Evolutionary conservation across 2,888 invertebrate species (phyloP).

Genomic region (Corbicula japonica): DNA sequence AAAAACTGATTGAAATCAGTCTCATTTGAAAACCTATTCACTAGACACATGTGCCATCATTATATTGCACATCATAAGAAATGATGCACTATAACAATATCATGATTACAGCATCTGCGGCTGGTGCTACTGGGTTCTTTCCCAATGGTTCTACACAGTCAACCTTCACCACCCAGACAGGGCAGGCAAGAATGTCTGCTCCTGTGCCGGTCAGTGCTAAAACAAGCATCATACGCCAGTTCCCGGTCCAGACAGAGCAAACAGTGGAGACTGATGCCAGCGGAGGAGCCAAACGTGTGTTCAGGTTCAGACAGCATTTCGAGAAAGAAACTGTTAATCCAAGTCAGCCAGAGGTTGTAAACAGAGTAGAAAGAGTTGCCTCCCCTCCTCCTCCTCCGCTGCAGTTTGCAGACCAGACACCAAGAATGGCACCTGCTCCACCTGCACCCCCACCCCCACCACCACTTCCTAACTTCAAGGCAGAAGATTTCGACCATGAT

Average conservation of each 20-base stretch:
- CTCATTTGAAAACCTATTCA: background rate
- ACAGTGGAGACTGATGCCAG: slow-evolving; percentile 16
- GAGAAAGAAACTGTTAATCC: slow-evolving; percentile 71
- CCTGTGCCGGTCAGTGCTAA: slow-evolving; percentile 52
- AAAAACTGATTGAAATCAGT: too few species aligned
- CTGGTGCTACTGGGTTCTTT: slow-evolving; percentile 43
- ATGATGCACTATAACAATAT: background rate
- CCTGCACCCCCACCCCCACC: slow-evolving; percentile 86
- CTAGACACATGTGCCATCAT: background rate
- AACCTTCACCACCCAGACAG: slow-evolving; percentile 50
- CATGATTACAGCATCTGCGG: slow-evolving; percentile 24
- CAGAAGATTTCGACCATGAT: slow-evolving; percentile 70
- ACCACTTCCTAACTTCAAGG: slow-evolving; percentile 90
- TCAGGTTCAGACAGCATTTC: slow-evolving; percentile 69
- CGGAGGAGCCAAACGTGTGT: slow-evolving; percentile 66
- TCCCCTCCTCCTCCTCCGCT: slow-evolving; percentile 70
- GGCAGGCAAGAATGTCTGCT: slow-evolving; percentile 50
- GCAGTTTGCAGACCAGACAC: slow-evolving; percentile 64
- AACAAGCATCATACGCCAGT: slow-evolving; percentile 22
- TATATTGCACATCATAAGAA: background rate
- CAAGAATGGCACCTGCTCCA: slow-evolving; percentile 67
- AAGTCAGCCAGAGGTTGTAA: slow-evolving; percentile 37
- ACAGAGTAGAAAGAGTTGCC: slow-evolving; percentile 50
- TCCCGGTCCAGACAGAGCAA: slow-evolving; percentile 37
- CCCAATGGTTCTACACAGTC: slow-evolving; percentile 50